Conservation (phyloP, 2,113 vertebrate genomes). For the Calypte anna region DNA sequence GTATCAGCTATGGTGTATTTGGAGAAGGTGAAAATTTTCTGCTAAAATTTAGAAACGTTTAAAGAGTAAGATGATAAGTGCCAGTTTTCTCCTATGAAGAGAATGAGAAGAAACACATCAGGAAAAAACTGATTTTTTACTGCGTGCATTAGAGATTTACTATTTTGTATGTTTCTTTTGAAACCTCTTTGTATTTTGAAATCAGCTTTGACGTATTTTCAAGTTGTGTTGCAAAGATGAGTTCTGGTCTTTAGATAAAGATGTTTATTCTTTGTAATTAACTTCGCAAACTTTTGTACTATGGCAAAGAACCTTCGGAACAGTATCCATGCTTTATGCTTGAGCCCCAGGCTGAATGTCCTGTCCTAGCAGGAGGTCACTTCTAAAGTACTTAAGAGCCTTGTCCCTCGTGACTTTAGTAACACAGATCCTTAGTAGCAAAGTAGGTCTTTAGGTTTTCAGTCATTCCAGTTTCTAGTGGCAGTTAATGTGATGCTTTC, state of each 20-base stretch:
- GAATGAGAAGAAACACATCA: not conserved
- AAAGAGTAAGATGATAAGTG: not conserved
- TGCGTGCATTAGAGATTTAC: not conserved
- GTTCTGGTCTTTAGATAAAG: not conserved
- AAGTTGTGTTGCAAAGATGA: not conserved
- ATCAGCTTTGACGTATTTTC: not conserved
- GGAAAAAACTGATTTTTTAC: not conserved
- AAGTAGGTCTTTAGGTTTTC: not conserved
- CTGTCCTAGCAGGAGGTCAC: not conserved
- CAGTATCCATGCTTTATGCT: not conserved
- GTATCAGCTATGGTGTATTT: slow-evolving; percentile 1
- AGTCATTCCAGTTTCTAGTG: not conserved
- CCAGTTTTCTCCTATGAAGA: not conserved
- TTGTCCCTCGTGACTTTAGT: not conserved
- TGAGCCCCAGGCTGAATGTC: not conserved
- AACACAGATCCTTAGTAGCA: not conserved
- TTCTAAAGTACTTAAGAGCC: not conserved
- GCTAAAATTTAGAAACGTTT: not conserved
- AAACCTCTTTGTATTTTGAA: not conserved
- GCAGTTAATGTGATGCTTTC: not conserved
- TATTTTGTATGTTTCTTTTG: not conserved
- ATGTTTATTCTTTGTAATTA: not conserved
- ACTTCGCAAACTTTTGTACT: not conserved
- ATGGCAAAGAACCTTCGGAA: not conserved
- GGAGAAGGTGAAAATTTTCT: not conserved